Evolutionary conservation across 2,888 invertebrate genomes (phyloP).

Genomic region (Melinaea marsaeus): DNA sequence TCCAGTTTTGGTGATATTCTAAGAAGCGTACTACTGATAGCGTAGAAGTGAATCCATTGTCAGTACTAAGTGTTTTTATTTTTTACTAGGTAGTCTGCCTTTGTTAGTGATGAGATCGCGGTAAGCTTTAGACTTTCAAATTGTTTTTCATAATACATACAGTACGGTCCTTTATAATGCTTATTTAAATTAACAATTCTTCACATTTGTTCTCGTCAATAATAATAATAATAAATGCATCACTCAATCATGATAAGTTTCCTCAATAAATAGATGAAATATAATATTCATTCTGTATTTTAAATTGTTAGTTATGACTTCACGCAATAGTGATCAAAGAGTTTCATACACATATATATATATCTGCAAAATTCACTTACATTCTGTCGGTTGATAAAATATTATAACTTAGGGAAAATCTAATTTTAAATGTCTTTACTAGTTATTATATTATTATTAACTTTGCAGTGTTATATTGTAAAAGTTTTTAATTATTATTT

Average conservation of each 20-base stretch:
- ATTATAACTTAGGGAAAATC: conserved; percentile 9
- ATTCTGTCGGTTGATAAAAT: not conserved
- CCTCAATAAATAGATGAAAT: conserved; percentile 45
- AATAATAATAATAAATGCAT: conserved; percentile 49
- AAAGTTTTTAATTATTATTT: conserved; percentile 38
- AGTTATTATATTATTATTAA: conserved; percentile 10
- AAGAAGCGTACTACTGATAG: conserved; percentile 35
- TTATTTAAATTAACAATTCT: conserved; percentile 46
- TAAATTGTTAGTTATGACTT: conserved; percentile 17
- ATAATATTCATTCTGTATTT: conserved; percentile 43
- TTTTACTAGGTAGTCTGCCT: conserved; percentile 50
- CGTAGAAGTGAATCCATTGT: conserved; percentile 40
- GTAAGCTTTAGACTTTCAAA: conserved; percentile 60
- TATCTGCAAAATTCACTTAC: not conserved
- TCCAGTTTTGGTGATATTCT: conserved; percentile 62
- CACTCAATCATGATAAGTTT: conserved; percentile 51
- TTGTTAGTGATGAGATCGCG: conserved; percentile 50
- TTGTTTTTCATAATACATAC: conserved; percentile 47
- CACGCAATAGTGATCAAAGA: not conserved
- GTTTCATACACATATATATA: not conserved
- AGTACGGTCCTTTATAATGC: conserved; percentile 43
- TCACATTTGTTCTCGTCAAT: conserved; percentile 50
- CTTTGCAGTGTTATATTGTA: conserved; percentile 55
- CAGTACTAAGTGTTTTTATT: conserved; percentile 41
- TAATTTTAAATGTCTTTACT: conserved; percentile 24